A percentile compares a stretch with the other conserved stretches of the same genome.
Conservation (phyloP, 2,113 vertebrate genomes). For the Arothron firmamentum region DNA sequence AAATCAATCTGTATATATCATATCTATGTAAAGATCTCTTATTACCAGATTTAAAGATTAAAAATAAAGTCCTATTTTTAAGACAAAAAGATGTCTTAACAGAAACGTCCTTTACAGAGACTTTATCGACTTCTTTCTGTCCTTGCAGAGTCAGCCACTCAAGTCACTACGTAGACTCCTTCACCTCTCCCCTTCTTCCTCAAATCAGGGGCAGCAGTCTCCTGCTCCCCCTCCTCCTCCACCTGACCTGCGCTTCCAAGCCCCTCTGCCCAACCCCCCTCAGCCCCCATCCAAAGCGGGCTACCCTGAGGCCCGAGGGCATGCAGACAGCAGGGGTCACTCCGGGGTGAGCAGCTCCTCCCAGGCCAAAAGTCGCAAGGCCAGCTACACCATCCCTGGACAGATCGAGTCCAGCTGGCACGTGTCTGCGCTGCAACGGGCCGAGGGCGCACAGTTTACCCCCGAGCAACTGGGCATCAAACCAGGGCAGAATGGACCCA, state of each 20-base stretch:
- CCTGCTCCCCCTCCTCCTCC: conserved; percentile 79
- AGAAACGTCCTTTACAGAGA: neutral
- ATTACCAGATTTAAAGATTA: too few relatives aligned
- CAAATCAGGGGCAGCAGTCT: conserved; percentile 77
- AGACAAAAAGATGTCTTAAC: too few relatives aligned
- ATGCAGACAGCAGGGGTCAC: conserved; percentile 67
- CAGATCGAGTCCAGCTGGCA: conserved; percentile 95
- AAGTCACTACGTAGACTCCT: conserved; percentile 94
- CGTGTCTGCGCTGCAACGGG: conserved; percentile 83
- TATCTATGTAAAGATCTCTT: too few relatives aligned
- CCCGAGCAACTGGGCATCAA: conserved; percentile 91
- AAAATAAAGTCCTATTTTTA: too few relatives aligned
- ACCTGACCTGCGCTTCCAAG: conserved; percentile 90
- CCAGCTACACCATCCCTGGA: conserved; percentile 86
- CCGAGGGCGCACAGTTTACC: conserved; percentile 84
- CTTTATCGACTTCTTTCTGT: conserved; percentile 2
- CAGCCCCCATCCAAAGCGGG: conserved; percentile 82
- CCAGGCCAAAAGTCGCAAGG: conserved; percentile 82
- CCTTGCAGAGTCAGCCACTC: conserved; percentile 88
- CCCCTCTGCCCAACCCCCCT: conserved; percentile 74
- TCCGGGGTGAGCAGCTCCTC: conserved; percentile 73
- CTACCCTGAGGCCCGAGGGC: conserved; percentile 70
- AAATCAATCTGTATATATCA: too few relatives aligned
- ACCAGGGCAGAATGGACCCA: conserved; percentile 92
- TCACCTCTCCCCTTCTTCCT: conserved; percentile 87